A percentile compares a stretch with the other conserved stretches of the same genome.
These are phyloP conservation scores for Protobothrops flavoviridis DNA, from an alignment of 2,113 vertebrate genomes.

Conservation along the genomic window DNA sequence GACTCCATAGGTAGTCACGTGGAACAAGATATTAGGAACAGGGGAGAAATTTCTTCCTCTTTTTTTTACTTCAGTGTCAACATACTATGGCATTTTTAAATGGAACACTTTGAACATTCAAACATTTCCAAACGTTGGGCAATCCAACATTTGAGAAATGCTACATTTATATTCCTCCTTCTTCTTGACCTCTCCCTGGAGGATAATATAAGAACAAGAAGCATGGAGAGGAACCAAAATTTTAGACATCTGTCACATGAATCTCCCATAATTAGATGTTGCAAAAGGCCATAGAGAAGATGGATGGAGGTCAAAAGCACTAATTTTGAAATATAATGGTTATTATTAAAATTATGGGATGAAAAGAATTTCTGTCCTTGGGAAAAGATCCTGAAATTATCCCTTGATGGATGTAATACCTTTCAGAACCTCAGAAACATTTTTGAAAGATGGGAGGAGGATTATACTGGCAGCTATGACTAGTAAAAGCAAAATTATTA, in stretches of 20 bases:
- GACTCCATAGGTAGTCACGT: background rate
- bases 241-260: background rate
- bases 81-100: background rate
- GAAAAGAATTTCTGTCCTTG: background rate
- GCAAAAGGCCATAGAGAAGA: background rate
- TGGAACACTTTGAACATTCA: background rate
- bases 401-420: background rate
- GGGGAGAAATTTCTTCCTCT: background rate
- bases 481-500: constrained; percentile 38
- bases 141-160: background rate
- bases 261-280: background rate
- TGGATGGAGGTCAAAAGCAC: background rate
- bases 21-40: background rate
- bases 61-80: background rate
- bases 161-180: background rate
- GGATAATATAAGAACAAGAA: background rate
- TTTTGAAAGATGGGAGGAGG: background rate
- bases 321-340: background rate
- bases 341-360: background rate
- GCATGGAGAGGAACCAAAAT: background rate
- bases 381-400: background rate
- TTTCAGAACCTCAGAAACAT: background rate
- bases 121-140: background rate
- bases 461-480: background rate
- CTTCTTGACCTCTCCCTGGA: background rate